Evolutionary conservation across 2,888 invertebrate genomes (phyloP).

Genomic region (Athalia circularis): DNA sequence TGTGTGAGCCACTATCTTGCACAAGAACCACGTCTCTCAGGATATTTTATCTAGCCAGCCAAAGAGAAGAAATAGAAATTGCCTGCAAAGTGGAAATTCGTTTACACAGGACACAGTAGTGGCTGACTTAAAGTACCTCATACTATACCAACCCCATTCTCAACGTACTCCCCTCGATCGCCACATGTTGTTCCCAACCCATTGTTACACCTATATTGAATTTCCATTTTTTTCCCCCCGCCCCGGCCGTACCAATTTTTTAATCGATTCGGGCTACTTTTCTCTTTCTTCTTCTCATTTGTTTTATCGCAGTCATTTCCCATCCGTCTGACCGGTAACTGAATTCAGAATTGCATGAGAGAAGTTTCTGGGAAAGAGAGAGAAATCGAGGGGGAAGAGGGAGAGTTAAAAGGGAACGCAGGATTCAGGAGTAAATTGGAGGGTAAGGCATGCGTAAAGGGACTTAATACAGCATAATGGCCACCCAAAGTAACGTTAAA

Average conservation of each 20-base stretch:
- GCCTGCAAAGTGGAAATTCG: conserved; percentile 33
- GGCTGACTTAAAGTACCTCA: neutral
- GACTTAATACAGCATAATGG: conserved; percentile 41
- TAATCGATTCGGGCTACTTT: neutral
- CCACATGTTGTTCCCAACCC: neutral
- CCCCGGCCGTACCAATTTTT: neutral
- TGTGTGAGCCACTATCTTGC: too few relatives aligned
- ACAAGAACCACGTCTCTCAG: neutral
- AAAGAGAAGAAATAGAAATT: conserved; percentile 22
- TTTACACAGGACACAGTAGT: conserved; percentile 21
- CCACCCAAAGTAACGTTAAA: conserved; percentile 40
- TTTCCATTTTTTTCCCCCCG: neutral
- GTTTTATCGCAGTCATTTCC: conserved; percentile 26
- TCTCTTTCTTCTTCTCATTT: neutral
- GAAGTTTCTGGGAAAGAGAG: conserved; percentile 10
- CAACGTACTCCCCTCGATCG: neutral
- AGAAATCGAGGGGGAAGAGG: neutral
- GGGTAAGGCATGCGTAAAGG: conserved; percentile 37
- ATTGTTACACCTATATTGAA: neutral
- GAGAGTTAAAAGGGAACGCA: neutral
- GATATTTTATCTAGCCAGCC: conserved; percentile 21
- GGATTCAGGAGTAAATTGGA: conserved; percentile 17
- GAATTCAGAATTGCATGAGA: conserved; percentile 17
- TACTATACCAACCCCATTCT: neutral
- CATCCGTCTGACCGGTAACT: neutral